These are phyloP conservation scores for Copidosoma aretas DNA, from an alignment of 2,888 invertebrate genomes.

Conservation along the genomic window DNA sequence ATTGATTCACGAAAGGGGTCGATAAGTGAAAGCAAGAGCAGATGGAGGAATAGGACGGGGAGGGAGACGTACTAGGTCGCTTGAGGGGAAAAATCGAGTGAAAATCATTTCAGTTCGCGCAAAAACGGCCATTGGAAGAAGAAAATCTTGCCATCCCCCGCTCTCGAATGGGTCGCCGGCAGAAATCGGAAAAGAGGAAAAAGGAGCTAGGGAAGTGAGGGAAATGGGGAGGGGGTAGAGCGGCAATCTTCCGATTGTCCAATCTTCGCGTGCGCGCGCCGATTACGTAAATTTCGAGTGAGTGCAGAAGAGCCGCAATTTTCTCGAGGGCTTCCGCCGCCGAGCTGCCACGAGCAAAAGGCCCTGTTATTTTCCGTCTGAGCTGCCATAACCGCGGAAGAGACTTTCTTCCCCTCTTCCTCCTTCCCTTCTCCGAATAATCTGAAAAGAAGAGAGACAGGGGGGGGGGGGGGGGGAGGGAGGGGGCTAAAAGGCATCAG, in stretches of 20 bases:
- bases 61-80: not conserved
- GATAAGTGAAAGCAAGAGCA: not conserved
- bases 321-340: constrained; percentile 43
- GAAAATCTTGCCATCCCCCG: too few species aligned
- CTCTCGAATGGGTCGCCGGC: not conserved
- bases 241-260: constrained; percentile 41
- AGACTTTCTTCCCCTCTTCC: not conserved
- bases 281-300: constrained; percentile 43
- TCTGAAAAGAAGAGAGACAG: constrained; percentile 43
- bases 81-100: constrained; percentile 10
- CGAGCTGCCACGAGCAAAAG: constrained; percentile 59
- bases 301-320: constrained; percentile 36
- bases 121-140: not conserved
- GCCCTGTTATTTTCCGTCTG: constrained; percentile 62
- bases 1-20: not conserved
- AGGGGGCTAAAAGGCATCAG: constrained; percentile 34
- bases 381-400: constrained; percentile 54
- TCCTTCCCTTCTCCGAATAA: constrained; percentile 54
- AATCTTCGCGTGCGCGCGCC: constrained; percentile 31
- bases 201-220: constrained; percentile 11
- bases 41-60: constrained; percentile 1
- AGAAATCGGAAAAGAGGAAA: constrained; percentile 29
- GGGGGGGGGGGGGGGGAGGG: too few species aligned
- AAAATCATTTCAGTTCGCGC: constrained; percentile 33
- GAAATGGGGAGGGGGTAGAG: constrained; percentile 7